Evolutionary conservation across 1,140 invertebrate genomes (phyloP).

Genomic region (Diorhabda sublineata): DNA sequence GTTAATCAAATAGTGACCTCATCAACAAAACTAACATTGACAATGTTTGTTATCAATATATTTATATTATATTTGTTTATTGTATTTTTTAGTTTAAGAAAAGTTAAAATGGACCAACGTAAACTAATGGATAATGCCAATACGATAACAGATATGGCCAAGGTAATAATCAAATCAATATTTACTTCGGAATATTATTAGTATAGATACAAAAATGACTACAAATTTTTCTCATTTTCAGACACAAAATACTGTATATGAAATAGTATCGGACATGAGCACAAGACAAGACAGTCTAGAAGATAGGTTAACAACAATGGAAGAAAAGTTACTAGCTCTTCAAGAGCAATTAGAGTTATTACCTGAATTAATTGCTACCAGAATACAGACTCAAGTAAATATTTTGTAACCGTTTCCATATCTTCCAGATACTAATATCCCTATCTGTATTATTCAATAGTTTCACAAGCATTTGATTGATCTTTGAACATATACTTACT

Average conservation of each 20-base stretch:
- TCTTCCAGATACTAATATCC: not conserved
- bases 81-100: constrained; percentile 74
- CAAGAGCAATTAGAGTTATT: constrained; percentile 75
- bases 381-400: constrained; percentile 45
- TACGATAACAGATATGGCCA: constrained; percentile 99
- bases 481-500: not conserved
- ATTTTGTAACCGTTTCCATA: not conserved
- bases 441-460: not conserved
- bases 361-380: constrained; percentile 70
- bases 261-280: constrained; percentile 94
- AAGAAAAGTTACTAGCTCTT: constrained; percentile 78
- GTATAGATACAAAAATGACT: too few species aligned
- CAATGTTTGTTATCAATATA: too few species aligned
- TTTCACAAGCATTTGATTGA: not conserved
- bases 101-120: constrained; percentile 99
- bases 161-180: constrained; percentile 64
- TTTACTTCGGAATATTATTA: not conserved
- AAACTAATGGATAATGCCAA: constrained; percentile 99
- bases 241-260: constrained; percentile 96
- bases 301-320: constrained; percentile 77
- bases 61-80: not conserved
- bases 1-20: too few species aligned
- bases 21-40: too few species aligned
- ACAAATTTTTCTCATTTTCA: constrained; percentile 52
- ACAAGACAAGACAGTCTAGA: constrained; percentile 85